phyloP scores from a whole-genome alignment of 2,113 vertebrate genomes.

The Mus spicilegus region DNA sequence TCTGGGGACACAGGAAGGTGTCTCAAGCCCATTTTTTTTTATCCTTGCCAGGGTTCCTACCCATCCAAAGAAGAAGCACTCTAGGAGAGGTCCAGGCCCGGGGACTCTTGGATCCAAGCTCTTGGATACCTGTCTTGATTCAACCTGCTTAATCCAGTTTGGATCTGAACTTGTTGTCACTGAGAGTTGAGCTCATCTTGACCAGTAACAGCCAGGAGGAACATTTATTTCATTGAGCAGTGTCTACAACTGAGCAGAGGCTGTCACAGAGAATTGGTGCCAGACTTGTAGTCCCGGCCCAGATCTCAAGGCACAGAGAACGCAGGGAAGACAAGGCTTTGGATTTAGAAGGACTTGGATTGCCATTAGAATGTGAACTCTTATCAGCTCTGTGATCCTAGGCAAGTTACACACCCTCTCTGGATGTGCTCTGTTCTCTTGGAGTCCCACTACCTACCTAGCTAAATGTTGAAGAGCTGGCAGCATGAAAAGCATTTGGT shows the following conservation, averaged over 20 bases:
- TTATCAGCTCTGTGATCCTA: not conserved
- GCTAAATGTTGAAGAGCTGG: not conserved
- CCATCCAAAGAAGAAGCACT: not conserved
- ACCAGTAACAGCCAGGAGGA: not conserved
- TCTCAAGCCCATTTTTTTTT: not conserved
- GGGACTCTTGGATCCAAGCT: not conserved
- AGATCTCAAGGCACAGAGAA: not conserved
- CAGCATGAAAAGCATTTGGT: not conserved
- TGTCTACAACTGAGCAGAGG: not conserved
- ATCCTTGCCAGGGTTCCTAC: not conserved
- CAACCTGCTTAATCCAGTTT: not conserved
- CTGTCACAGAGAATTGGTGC: not conserved
- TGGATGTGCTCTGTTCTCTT: not conserved
- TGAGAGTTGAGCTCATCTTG: not conserved
- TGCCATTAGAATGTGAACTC: not conserved
- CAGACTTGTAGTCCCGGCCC: not conserved
- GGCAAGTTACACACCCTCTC: not conserved
- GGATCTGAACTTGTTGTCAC: not conserved
- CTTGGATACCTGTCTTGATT: not conserved
- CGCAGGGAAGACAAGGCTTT: not conserved
- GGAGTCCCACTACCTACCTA: fast-evolving
- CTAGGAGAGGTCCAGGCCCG: not conserved
- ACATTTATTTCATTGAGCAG: not conserved
- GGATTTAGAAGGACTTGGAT: not conserved
- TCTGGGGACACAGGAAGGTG: not conserved